These are phyloP conservation scores for Eupithecia subfuscata DNA, from an alignment of 2,888 invertebrate genomes.

Conservation along the genomic window DNA sequence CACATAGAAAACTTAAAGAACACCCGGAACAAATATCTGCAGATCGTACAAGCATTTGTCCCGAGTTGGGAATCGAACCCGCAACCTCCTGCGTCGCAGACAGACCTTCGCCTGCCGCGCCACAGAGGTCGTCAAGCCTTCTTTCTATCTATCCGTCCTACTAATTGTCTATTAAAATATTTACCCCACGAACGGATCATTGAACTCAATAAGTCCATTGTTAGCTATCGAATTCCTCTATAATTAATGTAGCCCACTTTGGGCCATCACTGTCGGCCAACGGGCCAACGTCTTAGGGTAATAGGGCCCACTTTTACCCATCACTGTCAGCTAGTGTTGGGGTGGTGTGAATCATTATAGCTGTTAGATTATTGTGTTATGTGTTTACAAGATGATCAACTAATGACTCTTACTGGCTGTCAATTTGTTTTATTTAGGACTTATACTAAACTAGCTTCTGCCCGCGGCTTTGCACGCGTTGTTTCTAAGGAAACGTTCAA, in stretches of 20 bases:
- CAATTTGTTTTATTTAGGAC: not conserved
- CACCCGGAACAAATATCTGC: no score
- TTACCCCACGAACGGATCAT: conserved; percentile 21
- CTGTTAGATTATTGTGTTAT: not conserved
- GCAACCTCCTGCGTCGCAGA: no score
- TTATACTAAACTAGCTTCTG: no score
- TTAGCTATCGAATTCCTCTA: conserved; percentile 54
- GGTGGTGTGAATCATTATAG: not conserved
- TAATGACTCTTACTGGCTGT: conserved; percentile 48
- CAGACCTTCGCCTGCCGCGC: no score
- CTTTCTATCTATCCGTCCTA: not conserved
- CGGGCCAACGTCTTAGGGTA: not conserved
- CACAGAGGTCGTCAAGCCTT: no score
- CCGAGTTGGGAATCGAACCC: no score
- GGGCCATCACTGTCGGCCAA: conserved; percentile 40
- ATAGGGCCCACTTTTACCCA: conserved; percentile 9
- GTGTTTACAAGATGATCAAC: conserved; percentile 24
- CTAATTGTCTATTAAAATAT: conserved; percentile 13
- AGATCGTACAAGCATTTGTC: no score
- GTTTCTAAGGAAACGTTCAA: no score
- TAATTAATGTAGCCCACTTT: conserved; percentile 58
- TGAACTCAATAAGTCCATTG: conserved; percentile 31
- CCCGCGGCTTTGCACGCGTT: no score
- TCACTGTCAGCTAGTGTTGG: conserved; percentile 5
- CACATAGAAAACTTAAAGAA: no score